phyloP scores from a whole-genome alignment of 2,113 vertebrate species.

The Nipponia nippon region DNA sequence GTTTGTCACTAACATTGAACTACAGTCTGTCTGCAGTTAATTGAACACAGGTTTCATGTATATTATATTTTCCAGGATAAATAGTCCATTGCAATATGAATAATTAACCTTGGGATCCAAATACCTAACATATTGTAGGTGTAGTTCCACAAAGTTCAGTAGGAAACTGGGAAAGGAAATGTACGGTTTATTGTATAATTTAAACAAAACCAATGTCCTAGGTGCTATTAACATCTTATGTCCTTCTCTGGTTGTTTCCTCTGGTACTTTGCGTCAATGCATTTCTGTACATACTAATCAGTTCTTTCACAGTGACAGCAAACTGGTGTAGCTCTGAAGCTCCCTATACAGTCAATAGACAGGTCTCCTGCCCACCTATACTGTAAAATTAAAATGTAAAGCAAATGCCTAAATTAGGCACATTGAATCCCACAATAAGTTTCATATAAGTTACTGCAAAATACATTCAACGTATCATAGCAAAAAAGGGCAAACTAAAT shows the following conservation, averaged over 20 bases:
- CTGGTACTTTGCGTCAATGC: neutral
- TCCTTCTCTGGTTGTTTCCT: neutral
- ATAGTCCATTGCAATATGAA: neutral
- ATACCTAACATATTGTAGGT: neutral
- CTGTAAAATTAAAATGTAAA: neutral
- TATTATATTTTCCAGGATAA: neutral
- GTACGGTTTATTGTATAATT: neutral
- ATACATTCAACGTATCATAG: neutral
- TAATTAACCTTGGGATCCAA: neutral
- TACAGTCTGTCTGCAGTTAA: neutral
- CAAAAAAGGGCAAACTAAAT: neutral
- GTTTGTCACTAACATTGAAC: neutral
- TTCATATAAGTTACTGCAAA: neutral
- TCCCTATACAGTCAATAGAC: neutral
- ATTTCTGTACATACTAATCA: neutral
- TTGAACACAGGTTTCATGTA: neutral
- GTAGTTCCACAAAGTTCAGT: neutral
- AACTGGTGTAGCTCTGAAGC: too few species aligned
- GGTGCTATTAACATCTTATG: neutral
- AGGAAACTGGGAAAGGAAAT: neutral
- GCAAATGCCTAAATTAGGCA: too few species aligned
- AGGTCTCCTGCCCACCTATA: neutral
- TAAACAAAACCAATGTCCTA: neutral
- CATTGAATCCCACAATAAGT: neutral
- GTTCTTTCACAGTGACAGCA: neutral